Base-by-base conservation (phyloP, 1,140 invertebrate species). In the Drosophila lacertosa region DNA sequence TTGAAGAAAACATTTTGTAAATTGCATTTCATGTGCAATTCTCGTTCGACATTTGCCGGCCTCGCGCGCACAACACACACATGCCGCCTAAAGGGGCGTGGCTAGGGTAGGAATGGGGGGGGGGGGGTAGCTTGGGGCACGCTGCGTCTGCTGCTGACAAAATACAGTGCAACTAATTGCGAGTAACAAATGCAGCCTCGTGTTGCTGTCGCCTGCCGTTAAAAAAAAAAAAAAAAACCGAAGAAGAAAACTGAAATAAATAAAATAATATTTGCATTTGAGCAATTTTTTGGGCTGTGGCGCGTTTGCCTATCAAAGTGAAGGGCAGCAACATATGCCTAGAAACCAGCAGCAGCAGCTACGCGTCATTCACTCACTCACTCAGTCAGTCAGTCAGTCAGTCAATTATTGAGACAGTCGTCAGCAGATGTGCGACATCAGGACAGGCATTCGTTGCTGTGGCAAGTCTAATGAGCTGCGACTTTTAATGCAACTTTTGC, bases 1-100 rank as follows among this genome's bases (percentile, higher is more conserved):
- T 81, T 86, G 77, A 84, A 77, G 82, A 86, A 86, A 84, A 88
- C 81, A 86, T 86, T 81, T 77, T 81, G 81, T 88, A 86, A 86
- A 86, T 86, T 86, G 74, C 81, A 84, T 86, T 84, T 86, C 59
- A 74, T 84, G 73, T 84, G 81, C 81, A 77, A 86, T 84, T 86
- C 75, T 86, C 69, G 73, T 84, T 86, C 81, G 81, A 86, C 81
- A 86, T 83, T 81, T 67, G 59, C 53, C 55, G 60, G 60, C 71
- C 55, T 76, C 54, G 67, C 35, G 26, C 58, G 37, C 13, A 24
- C 33, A 13, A 9, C 37, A n/a, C 37, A 44, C 24, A 47, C 39
- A 16, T 4, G 4, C 48, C 37, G 20, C 2, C 32, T n/a, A n/a
- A 11, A 9, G 22, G 13, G 7, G 35, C 6, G n/a, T n/a, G n/a